Evolutionary conservation across 2,888 invertebrate genomes (phyloP), one percentile per base, ranked within the genome.

Genomic region (Drosophila gaucha): DNA sequence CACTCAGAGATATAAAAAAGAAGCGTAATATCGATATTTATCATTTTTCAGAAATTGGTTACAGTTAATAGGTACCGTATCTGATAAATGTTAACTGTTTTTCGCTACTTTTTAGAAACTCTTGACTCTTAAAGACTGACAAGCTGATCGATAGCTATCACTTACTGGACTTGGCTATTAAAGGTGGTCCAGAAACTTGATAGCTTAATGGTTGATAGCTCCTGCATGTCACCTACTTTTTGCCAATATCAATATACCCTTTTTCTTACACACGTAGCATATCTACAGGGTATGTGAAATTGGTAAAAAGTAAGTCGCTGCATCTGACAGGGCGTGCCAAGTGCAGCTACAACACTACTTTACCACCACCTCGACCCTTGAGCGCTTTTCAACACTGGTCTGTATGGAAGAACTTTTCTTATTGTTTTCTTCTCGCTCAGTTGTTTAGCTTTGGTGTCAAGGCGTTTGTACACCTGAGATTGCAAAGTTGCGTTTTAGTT

Each of bases 391-490:
- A 33, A 18, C 14, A 46, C 38, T 33, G 54, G 41, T 56, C 57
- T 38, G 51, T 24, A 20, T 63, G 77, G 68, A 66, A 57, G 44
- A 74, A 82, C 56, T 74, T 85, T 79, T 67, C 52, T 12, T 6
- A 43, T 44, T 44, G 28, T 44, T 78, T 67, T 43, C 33, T 46
- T 59, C 3, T 14, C 12, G 33, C 8, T 46, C 66, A 57, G 56
- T 75, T 75, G 78, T 72, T 78, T 71, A 44, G 78, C 80, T 59
- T 79, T 80, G 85, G 86, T 88, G 89, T 88, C 89, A 89, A 80
- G 74, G 69, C 68, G 76, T 71, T 75, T 67, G 79, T 77, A 78
- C 90, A 90, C 90, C 90, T 90, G 90, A 90, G 90, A 89, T 86
- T 88, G 80, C 78, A 64, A 80, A 74, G 54, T 75, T 74, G 33